Evolutionary conservation across 2,797 vertebrate species (phyloP), one percentile per base, ranked within the genome.

Genomic region (Spinus pinus): DNA sequence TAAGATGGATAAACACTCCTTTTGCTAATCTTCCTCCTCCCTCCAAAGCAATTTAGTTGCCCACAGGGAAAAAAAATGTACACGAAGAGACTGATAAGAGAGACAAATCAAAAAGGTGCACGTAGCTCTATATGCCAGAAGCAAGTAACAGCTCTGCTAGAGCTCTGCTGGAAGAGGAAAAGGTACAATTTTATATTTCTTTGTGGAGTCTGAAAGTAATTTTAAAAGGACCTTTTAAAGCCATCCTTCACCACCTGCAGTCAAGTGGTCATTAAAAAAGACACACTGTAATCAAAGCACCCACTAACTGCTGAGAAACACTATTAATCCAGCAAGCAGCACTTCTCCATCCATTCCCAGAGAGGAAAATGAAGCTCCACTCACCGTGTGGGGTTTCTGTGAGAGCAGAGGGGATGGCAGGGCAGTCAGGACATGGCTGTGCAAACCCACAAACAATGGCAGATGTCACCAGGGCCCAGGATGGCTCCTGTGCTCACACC

Each of bases 201-300:
- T 87, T 69, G 39, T 35, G 42, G 69, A 93, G 75, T 54, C 65
- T 75, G 86, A 84, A 89, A 88, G 93, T 78, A 79, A 95, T 91
- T 97, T 95, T 90, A 79, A 89, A 92, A 94, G 58, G 30, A 70
- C 41, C 81, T 93, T 93, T 94, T 70, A 83, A 95, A 96, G 61
- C 87, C 66, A 92, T 95, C 88, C 86, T 93, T 89, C 77, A 87
- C 89, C 94, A 85, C 91, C 96, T 91, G 91, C 95, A 95, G 93
- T 93, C 86, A 81, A 95, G 94, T 53, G 94, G 95, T 91, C 93
- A 94, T 91, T 95, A 90, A 60, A 90, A 83, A 83, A 74, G 88
- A 53, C 58, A 67, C 75, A 61, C 94, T 93, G 90, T 93, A 97
- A 97, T 96, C 95, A 96, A 93, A 96, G 95, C 15, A 4, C 74